Base-by-base conservation (phyloP, 1,140 invertebrate species). In the Psilanteris sp. region DNA sequence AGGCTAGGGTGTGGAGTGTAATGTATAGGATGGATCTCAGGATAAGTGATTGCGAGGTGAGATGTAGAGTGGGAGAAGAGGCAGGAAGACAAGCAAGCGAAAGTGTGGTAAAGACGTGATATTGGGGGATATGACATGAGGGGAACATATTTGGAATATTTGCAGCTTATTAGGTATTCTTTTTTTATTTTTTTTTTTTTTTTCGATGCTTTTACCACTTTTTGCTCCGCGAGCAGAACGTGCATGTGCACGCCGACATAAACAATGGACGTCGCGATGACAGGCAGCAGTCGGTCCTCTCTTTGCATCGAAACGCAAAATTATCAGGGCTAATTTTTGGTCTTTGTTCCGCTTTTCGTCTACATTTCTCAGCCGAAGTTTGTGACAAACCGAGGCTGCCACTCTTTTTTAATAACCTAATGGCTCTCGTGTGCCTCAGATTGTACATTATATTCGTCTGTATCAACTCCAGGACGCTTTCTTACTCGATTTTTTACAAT, bases 331-430 rank as follows among this genome's bases (percentile, higher is more conserved):
- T 82, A 85, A 86, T 84, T 86, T 85, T 83, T 71, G 80, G 79
- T 78, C 79, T 82, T 83, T 82, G 80, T 84, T 75, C 78, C 57
- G 61, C 52, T 22, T 68, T 54, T 68, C 50, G 39, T 72, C 67
- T 50, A 68, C 54, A 46, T 70, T 72, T 77, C 67, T 72, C 66
- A 59, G 55, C 44, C 59, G 26, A 71, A 71, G 73, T 81, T 84
- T 76, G 78, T 72, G 73, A 74, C 79, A 78, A 73, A 76, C 79
- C 77, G 79, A 79, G 62, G 70, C 66, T 72, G 71, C 71, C 67
- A 73, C 78, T 83, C 79, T 84, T 72, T 87, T 87, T 87, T 87
- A 87, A 87, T 87, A 86, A 87, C 84, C 84, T 86, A 87, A 86
- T 87, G 85, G 85, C 83, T 87, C 82, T 86, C 82, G 84, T 78